A percentile compares a stretch with the other conserved stretches of the same genome.
Conservation (phyloP, 2,888 invertebrate species). For the Acleris literana region DNA sequence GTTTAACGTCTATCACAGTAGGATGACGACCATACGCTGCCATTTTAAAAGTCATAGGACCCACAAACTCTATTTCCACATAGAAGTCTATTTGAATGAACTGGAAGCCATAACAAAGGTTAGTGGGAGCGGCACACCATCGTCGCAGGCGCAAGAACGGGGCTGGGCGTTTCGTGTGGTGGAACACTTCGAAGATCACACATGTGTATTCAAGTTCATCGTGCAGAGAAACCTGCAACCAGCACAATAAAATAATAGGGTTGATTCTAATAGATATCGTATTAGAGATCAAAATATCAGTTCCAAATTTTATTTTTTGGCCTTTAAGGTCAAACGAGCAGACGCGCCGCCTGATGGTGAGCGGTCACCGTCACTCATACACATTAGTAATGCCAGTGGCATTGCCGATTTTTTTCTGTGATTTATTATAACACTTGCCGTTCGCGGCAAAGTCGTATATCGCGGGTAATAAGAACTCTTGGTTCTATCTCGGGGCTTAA, state of each 20-base stretch:
- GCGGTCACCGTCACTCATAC: too few relatives aligned
- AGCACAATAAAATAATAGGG: neutral
- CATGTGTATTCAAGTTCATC: constrained; percentile 54
- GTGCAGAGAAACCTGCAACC: constrained; percentile 52
- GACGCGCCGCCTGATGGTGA: too few relatives aligned
- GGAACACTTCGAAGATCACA: constrained; percentile 45
- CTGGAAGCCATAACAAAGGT: constrained; percentile 48
- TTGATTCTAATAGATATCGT: too few relatives aligned
- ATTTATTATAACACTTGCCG: too few relatives aligned
- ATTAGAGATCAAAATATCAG: too few relatives aligned
- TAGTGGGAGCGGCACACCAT: constrained; percentile 46
- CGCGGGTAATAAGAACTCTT: too few relatives aligned
- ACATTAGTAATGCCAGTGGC: too few relatives aligned
- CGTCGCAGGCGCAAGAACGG: constrained; percentile 43
- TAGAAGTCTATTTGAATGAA: constrained; percentile 51
- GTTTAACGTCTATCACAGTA: constrained; percentile 38
- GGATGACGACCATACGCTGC: constrained; percentile 46
- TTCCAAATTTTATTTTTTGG: too few relatives aligned
- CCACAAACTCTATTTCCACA: constrained; percentile 46
- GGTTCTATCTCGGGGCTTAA: too few relatives aligned
- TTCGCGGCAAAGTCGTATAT: too few relatives aligned
- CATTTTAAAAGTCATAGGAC: constrained; percentile 40
- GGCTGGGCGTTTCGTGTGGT: neutral
- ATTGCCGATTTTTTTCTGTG: too few relatives aligned
- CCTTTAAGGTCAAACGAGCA: too few relatives aligned